Conservation (phyloP, 2,113 vertebrate species). For the Anhinga anhinga region DNA sequence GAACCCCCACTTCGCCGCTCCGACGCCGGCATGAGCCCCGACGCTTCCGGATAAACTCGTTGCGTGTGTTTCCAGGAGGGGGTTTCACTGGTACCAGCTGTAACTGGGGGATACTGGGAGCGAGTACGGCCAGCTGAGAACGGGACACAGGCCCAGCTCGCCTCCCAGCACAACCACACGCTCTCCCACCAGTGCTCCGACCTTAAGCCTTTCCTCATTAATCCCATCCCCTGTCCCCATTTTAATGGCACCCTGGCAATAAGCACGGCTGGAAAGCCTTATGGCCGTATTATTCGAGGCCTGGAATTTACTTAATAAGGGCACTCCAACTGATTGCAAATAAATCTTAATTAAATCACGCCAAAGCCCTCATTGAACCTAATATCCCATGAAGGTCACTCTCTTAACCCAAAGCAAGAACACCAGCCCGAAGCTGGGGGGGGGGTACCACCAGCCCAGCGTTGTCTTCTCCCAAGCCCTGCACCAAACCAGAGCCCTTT, state of each 20-base stretch:
- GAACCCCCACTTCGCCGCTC: neutral
- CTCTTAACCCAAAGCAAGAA: neutral
- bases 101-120: neutral
- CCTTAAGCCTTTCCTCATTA: neutral
- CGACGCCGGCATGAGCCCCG: fast-evolving
- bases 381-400: neutral
- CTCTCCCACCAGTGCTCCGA: neutral
- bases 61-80: fast-evolving
- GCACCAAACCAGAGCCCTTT: neutral
- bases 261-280: neutral
- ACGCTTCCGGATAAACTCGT: neutral
- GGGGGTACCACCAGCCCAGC: neutral
- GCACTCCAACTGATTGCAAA: neutral
- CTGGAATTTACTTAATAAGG: neutral
- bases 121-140: fast-evolving
- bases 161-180: fast-evolving
- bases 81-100: neutral
- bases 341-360: neutral
- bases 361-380: neutral
- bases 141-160: neutral
- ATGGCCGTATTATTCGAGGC: neutral
- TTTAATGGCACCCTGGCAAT: neutral
- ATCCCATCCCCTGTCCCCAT: neutral
- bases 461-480: fast-evolving
- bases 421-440: neutral